phyloP scores from a whole-genome alignment of 2,113 vertebrate genomes.

The Tragulus kanchil region DNA sequence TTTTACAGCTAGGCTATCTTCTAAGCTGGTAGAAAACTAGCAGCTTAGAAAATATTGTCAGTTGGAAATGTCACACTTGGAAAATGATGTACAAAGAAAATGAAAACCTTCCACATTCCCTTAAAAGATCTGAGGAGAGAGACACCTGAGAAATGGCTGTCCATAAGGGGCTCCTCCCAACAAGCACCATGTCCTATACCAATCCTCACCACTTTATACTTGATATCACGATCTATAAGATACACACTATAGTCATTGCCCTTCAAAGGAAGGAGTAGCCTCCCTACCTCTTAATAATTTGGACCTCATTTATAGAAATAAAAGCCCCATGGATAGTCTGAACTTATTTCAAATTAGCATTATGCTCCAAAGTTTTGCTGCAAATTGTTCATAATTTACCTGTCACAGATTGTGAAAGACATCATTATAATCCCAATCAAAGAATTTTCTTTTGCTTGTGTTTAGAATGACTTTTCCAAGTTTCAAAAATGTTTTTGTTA shows the following conservation, averaged over 20 bases:
- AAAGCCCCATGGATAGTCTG: neutral
- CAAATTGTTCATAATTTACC: conserved; percentile 76
- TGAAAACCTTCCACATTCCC: neutral
- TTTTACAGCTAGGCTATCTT: neutral
- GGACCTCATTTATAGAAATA: conserved; percentile 50
- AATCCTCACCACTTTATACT: neutral
- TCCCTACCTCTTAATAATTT: neutral
- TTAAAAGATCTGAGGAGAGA: neutral
- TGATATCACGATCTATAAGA: neutral
- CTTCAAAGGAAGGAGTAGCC: neutral
- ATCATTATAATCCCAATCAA: conserved; percentile 75
- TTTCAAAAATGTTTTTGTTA: conserved; percentile 81
- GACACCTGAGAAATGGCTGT: neutral
- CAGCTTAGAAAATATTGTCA: conserved; percentile 46
- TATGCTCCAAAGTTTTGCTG: conserved; percentile 49
- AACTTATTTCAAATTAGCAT: conserved; percentile 71
- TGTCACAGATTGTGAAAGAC: conserved; percentile 74
- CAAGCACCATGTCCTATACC: neutral
- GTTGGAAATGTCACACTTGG: neutral
- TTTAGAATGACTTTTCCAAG: conserved; percentile 72
- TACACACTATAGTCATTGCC: neutral
- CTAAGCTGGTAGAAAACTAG: neutral
- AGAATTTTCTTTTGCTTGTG: conserved; percentile 68
- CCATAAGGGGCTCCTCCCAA: no score
- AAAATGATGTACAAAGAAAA: neutral